Evolutionary conservation across 1,140 invertebrate genomes (phyloP).

Genomic region (Cherax destructor): DNA sequence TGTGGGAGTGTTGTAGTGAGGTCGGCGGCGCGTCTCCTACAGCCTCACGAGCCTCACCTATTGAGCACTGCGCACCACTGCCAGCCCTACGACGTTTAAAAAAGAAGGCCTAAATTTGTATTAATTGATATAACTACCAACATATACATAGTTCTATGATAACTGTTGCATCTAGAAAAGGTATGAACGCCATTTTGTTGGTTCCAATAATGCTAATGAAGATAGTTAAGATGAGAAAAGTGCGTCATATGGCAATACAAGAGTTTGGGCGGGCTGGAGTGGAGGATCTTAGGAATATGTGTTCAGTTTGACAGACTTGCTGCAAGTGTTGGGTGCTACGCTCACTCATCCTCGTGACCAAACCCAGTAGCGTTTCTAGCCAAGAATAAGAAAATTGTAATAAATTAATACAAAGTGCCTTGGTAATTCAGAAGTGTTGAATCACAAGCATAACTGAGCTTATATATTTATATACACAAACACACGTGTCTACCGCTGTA

Average conservation of each 20-base stretch:
- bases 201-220: neutral
- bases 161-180: neutral
- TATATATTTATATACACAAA: neutral
- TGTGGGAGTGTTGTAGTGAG: neutral
- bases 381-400: neutral
- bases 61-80: neutral
- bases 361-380: neutral
- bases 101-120: neutral
- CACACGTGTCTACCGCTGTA: neutral
- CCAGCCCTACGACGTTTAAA: neutral
- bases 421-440: neutral
- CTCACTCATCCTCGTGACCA: neutral
- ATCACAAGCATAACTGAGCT: neutral
- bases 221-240: slow-evolving; percentile 2
- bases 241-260: slow-evolving; percentile 50
- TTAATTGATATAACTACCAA: neutral
- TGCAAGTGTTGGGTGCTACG: neutral
- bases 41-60: neutral
- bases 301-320: slow-evolving; percentile 34
- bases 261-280: slow-evolving; percentile 30
- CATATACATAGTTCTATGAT: neutral
- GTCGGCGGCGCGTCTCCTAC: neutral
- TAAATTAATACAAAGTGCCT: slow-evolving; percentile 13
- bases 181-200: neutral
- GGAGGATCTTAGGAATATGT: neutral